Base-by-base conservation (phyloP, 1,140 invertebrate genomes). In the Apis florea region DNA sequence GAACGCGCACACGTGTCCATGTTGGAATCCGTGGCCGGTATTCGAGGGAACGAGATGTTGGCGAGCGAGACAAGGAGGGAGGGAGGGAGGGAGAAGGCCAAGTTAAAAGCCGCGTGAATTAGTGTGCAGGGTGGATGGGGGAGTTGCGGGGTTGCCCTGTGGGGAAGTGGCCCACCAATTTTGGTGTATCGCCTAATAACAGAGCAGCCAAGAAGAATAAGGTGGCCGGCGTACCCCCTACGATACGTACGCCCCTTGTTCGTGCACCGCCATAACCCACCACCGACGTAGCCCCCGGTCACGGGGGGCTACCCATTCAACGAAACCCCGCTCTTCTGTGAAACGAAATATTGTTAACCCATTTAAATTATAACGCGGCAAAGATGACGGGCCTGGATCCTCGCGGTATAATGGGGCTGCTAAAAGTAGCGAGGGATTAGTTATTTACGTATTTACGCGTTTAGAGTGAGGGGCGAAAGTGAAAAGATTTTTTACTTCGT, bases 121-220 rank as follows among this genome's bases (percentile, higher is more conserved):
- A 90, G 87, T 81, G 82, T 83, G 79, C 86, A 77, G 80, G 76
- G 76, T 72, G 77, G 83, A 85, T 68, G 87, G 79, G 76, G 82
- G 81, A 83, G 78, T 82, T 79, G 58, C 84, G 71, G 84, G 85
- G 84, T 86, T 87, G 84, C 88, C 84, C 86, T 76, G 79, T 82
- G 84, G 89, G 79, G 75, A 86, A 87, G 89, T 90, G 91, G 89
- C 83, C 90, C 89, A 67, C 87, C 92, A 92, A 92, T 92, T 92
- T 93, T 92, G 87, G 87, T 88, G 89, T 91, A 92, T 92, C 89
- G 91, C 86, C 90, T 92, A 93, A 92, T 92, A 92, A 93, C 91
- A 92, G 90, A 89, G 88, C 83, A 90, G 88, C 69, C 53, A 31
- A 15, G 51, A 70, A 53, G 66, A 59, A 63, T 77, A 82, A 78